Evolutionary conservation across 2,113 vertebrate species (phyloP).

Genomic region (Microtus ochrogaster): DNA sequence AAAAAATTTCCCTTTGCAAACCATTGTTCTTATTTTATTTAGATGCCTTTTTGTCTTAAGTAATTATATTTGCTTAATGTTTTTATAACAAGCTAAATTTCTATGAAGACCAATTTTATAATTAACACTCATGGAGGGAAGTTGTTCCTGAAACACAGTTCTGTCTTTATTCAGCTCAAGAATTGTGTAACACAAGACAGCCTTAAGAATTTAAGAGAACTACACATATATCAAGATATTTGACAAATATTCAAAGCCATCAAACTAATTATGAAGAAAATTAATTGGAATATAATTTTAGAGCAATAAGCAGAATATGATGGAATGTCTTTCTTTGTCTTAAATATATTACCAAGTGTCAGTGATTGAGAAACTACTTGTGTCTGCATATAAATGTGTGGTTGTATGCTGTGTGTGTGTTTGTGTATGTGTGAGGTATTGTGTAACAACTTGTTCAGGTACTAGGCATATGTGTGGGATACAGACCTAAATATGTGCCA

Average conservation of each 20-base stretch:
- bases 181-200: background rate
- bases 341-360: background rate
- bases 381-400: background rate
- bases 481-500: background rate
- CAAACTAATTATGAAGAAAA: background rate
- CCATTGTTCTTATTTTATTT: background rate
- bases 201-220: background rate
- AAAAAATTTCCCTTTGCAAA: background rate
- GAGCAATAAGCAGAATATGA: background rate
- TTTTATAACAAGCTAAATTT: background rate
- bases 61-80: background rate
- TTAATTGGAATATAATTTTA: background rate
- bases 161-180: background rate
- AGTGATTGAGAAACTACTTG: background rate
- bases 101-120: background rate
- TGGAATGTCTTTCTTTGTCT: background rate
- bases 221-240: background rate
- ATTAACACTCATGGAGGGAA: background rate
- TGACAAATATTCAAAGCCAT: background rate
- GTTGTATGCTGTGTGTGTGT: background rate
- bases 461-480: background rate
- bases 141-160: background rate
- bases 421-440: background rate
- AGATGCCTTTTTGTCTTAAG: background rate
- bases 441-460: background rate